Evolutionary conservation across 2,113 vertebrate genomes (phyloP).

Genomic region (Progne subis): DNA sequence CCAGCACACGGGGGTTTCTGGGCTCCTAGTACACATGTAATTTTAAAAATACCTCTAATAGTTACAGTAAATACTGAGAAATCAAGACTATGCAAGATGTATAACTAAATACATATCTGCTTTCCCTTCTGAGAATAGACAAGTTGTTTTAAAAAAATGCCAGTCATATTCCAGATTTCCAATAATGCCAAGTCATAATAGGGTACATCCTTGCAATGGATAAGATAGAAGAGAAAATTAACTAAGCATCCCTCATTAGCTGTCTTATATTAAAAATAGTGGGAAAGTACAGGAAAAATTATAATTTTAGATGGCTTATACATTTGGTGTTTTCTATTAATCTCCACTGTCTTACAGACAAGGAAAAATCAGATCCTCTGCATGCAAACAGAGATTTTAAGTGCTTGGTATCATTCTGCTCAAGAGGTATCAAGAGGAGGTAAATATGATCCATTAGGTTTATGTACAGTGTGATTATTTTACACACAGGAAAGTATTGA

Average conservation of each 20-base stretch:
- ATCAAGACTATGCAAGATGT: background rate
- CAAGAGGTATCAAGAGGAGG: background rate
- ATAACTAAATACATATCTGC: background rate
- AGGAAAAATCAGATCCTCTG: background rate
- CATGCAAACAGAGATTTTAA: background rate
- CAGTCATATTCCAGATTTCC: background rate
- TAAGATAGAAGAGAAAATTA: background rate
- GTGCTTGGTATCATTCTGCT: background rate
- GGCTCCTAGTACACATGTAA: rapidly evolving
- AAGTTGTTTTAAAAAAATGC: background rate
- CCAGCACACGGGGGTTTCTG: background rate
- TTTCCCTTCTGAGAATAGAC: background rate
- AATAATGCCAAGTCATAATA: background rate
- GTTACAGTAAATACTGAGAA: background rate
- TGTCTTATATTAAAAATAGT: background rate
- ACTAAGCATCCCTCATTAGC: background rate
- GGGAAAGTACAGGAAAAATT: background rate
- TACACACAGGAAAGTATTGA: background rate
- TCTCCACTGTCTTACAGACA: background rate
- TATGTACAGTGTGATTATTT: background rate
- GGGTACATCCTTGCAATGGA: background rate
- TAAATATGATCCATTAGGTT: background rate
- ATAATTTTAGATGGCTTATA: background rate
- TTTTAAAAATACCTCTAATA: background rate
- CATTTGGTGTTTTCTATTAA: background rate